phyloP scores from a whole-genome alignment of 2,113 vertebrate species.

The Calonectris borealis region DNA sequence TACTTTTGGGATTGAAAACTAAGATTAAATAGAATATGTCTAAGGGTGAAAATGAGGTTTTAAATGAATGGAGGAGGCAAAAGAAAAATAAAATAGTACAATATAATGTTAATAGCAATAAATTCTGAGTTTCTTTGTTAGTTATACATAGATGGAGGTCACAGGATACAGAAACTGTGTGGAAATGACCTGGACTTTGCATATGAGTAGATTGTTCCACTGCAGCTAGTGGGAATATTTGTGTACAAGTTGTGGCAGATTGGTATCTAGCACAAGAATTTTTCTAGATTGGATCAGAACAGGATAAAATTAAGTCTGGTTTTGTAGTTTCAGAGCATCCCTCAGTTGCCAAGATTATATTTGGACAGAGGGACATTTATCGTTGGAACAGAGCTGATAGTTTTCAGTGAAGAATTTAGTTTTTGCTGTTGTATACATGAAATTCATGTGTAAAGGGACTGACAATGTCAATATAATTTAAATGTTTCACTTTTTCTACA shows the following conservation, averaged over 20 bases:
- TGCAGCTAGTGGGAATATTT: background rate
- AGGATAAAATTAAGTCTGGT: background rate
- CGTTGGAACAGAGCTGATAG: background rate
- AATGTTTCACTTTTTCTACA: background rate
- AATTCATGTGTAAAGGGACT: background rate
- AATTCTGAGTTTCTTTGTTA: background rate
- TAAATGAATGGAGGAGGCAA: background rate
- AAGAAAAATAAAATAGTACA: background rate
- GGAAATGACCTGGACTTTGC: background rate
- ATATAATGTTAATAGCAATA: background rate
- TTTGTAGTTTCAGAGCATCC: background rate
- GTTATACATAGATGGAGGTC: background rate
- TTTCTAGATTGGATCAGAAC: background rate
- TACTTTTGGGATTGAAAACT: constrained; percentile 48
- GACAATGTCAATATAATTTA: background rate
- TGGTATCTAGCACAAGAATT: background rate
- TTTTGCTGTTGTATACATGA: background rate
- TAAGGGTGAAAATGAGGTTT: constrained; percentile 22
- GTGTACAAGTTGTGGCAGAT: accelerated
- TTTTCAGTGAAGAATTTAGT: background rate
- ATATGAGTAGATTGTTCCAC: accelerated
- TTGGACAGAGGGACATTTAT: background rate
- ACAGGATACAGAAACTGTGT: background rate
- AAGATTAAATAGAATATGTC: constrained; percentile 35
- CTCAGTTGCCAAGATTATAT: background rate